Evolutionary conservation across 2,113 vertebrate species (phyloP).

Genomic region (Plestiodon gilberti): DNA sequence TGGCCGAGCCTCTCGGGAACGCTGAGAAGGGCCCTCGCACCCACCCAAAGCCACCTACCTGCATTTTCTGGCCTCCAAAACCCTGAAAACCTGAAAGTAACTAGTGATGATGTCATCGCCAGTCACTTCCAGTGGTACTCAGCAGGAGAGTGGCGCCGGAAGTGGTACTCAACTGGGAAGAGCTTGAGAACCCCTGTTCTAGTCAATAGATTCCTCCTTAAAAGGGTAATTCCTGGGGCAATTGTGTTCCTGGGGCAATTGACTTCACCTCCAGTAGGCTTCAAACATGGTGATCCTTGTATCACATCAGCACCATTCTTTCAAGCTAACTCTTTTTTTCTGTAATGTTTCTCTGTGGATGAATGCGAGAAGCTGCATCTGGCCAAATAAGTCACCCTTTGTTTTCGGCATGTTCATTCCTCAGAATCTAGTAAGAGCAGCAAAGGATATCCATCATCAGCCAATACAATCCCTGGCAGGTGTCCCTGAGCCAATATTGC

Average conservation of each 20-base stretch:
- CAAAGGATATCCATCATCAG: not conserved
- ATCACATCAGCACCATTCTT: constrained; percentile 53
- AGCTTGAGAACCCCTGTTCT: no score
- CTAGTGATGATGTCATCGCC: no score
- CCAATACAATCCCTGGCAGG: not conserved
- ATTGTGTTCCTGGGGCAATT: not conserved
- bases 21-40: no score
- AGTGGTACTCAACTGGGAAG: no score
- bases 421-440: not conserved
- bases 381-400: not conserved
- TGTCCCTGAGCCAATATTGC: not conserved
- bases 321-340: constrained; percentile 5
- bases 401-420: not conserved
- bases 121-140: no score
- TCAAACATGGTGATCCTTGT: not conserved
- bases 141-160: no score
- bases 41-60: no score
- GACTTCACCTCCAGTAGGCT: not conserved
- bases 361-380: constrained; percentile 6
- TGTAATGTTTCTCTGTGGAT: constrained; percentile 34
- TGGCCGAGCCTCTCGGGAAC: no score
- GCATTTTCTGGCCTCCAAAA: no score
- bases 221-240: not conserved
- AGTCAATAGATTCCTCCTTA: no score
- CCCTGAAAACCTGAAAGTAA: no score